Evolutionary conservation across 2,113 vertebrate genomes (phyloP), one percentile per base, ranked within the genome.

Genomic region (Globicephala melas): DNA sequence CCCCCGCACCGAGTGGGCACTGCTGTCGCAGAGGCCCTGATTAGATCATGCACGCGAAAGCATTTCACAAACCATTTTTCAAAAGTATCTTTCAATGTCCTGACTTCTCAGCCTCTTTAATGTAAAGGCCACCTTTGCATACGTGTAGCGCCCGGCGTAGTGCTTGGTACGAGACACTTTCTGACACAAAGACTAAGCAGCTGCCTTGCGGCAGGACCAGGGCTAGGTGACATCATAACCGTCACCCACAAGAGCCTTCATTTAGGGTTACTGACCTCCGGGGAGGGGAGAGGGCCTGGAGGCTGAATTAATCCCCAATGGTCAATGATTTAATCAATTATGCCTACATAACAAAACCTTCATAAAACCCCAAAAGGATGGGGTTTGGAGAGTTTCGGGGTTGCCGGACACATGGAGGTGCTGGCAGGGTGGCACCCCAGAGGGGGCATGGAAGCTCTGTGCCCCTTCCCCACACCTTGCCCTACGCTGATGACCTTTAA

Each of bases 1-100:
- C 8, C 2, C 15, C 4, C 1, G 58, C 18, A 38, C 47, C 33
- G 5, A 3, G 47, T 8, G 0, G 12, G 5, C 5, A 2, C 9
- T 2, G 3, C 55, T 25, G 3, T 21, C 8, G 9, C 87, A 62
- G 85, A 81, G 47, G 88, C 20, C 38, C 38, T 20, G 74, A 60
- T 13, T 17, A 33, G 10, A 73, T 33, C 14, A n/a, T 0, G 25
- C 53, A 11, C 2, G 5, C 3, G 11, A 67, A 38, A 26, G 3
- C 8, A 17, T 12, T 84, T 65, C 68, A 55, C 8, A 84, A 36
- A 36, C 33, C 17, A 28, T 36, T 65, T 60, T 33, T 36, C 7
- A 50, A 70, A 89, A 81, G 41, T 9, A 25, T 23, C 31, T 67
- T 88, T 47, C 28, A 4, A 58, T 0, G 9, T 67, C 65, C 18